Percentiles rank a stretch among this genome's conserved stretches.
These are phyloP conservation scores for Heterohyrax brucei DNA, from an alignment of 2,797 vertebrate species.

Conservation along the genomic window DNA sequence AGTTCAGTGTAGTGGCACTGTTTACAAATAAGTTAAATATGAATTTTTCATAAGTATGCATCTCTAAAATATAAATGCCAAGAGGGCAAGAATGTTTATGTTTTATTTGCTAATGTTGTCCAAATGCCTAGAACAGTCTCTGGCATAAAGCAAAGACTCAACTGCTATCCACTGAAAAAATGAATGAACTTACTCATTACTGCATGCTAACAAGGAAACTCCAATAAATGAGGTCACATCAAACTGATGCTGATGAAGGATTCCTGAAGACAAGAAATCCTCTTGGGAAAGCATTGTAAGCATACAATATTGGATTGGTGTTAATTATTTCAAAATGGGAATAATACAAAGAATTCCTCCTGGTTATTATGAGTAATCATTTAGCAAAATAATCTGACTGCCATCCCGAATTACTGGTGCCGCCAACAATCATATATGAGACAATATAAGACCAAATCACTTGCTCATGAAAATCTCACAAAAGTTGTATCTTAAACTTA, in stretches of 20 bases:
- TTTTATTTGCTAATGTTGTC: neutral
- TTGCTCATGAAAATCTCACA: neutral
- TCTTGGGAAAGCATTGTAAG: neutral
- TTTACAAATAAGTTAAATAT: constrained; percentile 42
- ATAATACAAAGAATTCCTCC: neutral
- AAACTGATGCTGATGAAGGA: neutral
- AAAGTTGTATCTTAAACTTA: constrained; percentile 16
- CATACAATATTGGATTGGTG: neutral
- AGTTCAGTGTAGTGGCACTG: neutral
- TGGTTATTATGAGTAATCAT: neutral
- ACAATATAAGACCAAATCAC: neutral
- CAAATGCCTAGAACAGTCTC: neutral
- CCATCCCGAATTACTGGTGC: neutral
- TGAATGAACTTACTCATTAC: neutral
- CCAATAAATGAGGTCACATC: neutral
- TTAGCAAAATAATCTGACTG: neutral
- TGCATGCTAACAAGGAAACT: neutral
- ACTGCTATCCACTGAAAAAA: neutral
- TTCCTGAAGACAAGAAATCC: neutral
- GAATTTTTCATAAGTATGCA: neutral
- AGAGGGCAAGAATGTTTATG: neutral
- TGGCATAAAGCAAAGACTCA: constrained; percentile 13
- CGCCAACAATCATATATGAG: neutral
- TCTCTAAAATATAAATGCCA: constrained; percentile 43
- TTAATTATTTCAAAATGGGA: constrained; percentile 18